phyloP scores from a whole-genome alignment of 2,888 invertebrate species.

The Diachrysia chrysitis region DNA sequence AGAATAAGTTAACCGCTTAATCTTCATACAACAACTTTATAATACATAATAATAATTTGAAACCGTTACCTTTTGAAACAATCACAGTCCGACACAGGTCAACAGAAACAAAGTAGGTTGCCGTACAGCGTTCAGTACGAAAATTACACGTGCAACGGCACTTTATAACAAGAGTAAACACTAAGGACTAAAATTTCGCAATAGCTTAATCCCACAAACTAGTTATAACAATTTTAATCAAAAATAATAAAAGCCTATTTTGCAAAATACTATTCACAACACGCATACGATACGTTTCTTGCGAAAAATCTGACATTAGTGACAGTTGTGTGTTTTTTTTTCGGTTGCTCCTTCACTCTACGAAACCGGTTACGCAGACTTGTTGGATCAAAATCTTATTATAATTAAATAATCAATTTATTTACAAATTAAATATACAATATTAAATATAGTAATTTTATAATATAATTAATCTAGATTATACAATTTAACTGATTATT shows the following conservation, averaged over 20 bases:
- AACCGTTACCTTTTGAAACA: conserved; percentile 87
- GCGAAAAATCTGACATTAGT: conserved; percentile 64
- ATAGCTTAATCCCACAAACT: conserved; percentile 65
- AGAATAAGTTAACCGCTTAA: not conserved
- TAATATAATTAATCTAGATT: no score
- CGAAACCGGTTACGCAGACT: conserved; percentile 27
- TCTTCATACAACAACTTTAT: conserved; percentile 24
- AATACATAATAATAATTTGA: conserved; percentile 56
- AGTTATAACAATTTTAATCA: conserved; percentile 70
- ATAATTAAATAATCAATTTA: not conserved
- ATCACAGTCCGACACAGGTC: conserved; percentile 80
- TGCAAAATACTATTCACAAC: conserved; percentile 83
- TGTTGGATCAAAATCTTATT: not conserved
- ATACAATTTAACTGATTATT: not conserved
- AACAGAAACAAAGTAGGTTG: conserved; percentile 84
- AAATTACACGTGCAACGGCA: conserved; percentile 73
- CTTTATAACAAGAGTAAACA: conserved; percentile 73
- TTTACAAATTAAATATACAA: not conserved
- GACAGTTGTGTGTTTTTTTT: conserved; percentile 55
- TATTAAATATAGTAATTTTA: not conserved
- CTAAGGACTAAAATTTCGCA: conserved; percentile 72
- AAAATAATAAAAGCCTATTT: conserved; percentile 74
- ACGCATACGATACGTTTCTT: conserved; percentile 71
- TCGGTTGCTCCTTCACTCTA: conserved; percentile 9
- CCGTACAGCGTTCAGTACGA: conserved; percentile 69